Conservation (phyloP, 2,113 vertebrate genomes). For the Xenopus borealis region DNA sequence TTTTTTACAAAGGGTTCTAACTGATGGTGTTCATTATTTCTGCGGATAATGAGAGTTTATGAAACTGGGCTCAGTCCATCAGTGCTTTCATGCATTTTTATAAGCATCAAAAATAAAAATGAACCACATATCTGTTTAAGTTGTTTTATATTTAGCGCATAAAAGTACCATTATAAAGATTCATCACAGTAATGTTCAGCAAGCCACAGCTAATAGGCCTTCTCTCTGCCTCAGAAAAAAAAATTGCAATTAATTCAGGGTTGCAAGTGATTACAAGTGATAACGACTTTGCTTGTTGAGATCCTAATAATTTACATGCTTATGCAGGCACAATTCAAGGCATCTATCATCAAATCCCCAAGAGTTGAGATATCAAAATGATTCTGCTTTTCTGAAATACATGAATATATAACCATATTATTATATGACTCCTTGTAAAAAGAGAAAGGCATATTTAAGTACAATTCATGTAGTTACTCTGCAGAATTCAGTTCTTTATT, state of each 20-base stretch:
- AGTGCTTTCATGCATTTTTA: neutral
- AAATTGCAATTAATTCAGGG: neutral
- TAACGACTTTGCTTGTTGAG: neutral
- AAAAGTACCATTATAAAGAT: conserved; percentile 2
- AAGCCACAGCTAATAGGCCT: neutral
- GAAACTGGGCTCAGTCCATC: neutral
- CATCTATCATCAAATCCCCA: neutral
- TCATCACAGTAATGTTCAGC: conserved; percentile 3
- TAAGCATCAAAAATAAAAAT: neutral
- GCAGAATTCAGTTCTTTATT: conserved; percentile 1
- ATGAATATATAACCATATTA: neutral
- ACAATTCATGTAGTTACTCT: neutral
- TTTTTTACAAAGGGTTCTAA: too few relatives aligned
- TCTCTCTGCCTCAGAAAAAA: neutral
- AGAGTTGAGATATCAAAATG: too few relatives aligned
- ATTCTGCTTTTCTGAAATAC: neutral
- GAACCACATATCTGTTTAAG: conserved; percentile 1
- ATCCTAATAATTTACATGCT: too few relatives aligned
- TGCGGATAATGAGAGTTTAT: neutral
- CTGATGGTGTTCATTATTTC: neutral
- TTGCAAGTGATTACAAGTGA: conserved; percentile 1
- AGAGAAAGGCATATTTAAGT: neutral
- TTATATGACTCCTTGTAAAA: neutral
- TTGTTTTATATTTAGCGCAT: conserved; percentile 1
- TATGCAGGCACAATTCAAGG: neutral